These are phyloP conservation scores for Psilopsiagon aurifrons DNA, from an alignment of 2,113 vertebrate species.

Conservation along the genomic window DNA sequence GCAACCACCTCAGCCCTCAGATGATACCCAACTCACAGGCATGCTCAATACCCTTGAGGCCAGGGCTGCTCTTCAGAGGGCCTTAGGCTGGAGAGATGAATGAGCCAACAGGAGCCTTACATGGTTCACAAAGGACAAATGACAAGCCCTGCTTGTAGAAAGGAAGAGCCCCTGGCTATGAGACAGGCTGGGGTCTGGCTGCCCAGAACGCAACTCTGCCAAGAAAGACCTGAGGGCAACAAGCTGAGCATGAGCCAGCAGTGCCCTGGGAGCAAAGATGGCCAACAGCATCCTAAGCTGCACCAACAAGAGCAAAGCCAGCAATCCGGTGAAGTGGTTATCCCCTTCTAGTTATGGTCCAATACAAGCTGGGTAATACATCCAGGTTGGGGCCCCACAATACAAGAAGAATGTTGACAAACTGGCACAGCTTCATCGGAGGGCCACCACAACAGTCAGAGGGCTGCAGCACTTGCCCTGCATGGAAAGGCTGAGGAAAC, in stretches of 20 bases:
- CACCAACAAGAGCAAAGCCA: not conserved
- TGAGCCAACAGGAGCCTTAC: not conserved
- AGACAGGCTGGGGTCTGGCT: not conserved
- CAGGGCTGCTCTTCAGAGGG: not conserved
- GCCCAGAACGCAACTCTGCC: not conserved
- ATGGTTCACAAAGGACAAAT: not conserved
- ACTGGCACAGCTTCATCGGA: not conserved
- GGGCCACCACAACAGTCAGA: not conserved
- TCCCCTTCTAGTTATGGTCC: not conserved
- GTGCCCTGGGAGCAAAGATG: not conserved
- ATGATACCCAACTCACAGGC: not conserved
- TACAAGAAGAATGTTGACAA: not conserved
- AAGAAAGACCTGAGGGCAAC: not conserved
- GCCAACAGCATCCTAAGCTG: not conserved
- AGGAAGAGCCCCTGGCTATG: not conserved
- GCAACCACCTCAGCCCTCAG: not conserved
- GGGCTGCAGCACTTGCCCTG: not conserved
- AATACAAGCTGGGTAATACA: not conserved
- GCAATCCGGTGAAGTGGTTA: not conserved
- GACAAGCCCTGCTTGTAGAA: not conserved
- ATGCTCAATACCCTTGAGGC: not conserved
- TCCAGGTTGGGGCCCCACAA: not conserved
- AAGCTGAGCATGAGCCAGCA: not conserved
- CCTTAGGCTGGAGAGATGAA: not conserved
- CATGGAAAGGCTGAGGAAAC: not conserved